Base-by-base conservation (phyloP, 2,113 vertebrate species). In the Monarcha castaneiventris region DNA sequence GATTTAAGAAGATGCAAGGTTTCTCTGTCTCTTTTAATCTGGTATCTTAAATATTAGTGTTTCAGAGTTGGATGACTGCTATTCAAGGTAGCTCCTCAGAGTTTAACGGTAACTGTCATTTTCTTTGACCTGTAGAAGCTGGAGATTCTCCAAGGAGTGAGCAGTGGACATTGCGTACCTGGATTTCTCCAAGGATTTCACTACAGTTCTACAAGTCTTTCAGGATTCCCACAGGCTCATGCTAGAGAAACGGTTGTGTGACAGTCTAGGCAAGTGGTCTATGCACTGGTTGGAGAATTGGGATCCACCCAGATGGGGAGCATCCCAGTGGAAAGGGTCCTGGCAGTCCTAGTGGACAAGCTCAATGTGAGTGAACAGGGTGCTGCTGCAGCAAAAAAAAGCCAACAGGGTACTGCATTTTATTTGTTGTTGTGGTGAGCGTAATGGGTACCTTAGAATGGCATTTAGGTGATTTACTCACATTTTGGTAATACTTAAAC, bases 1-100 rank as follows among this genome's bases (percentile, higher is more conserved):
- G 32, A 69, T 55, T 74, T 44, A 64, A 16, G 11, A 74, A 79
- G 14, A 39, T 32, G 12, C 0, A 0, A 59, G 8, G 1, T 74
- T 83, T 48, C 7, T 43, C 25, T 54, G 9, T 35, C 35, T 14
- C 13, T 64, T 90, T 55, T 71, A 44, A 54, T n/a, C 25, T 71
- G 12, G 2, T 79, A 20, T 74, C 2, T 26, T 55, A 22, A 11
- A 8, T 54, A 27, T 48, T 68, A 54, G 4, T 46, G 6, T 59
- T 90, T 54, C 48, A n/a, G 13, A 64, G 8, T 11, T 79, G 35
- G 54, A 69, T 35, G 19, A 44, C 32, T 61, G 8, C 25, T 83
- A 16, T 32, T 68, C 32, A 41, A 55, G 11, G 16, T 43, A 55
- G 18, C 3, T 76, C 7, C 8, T 33, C 11, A 11, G 17, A 23